Evolutionary conservation across 2,888 invertebrate species (phyloP).

Genomic region (Lydus trimaculatus): DNA sequence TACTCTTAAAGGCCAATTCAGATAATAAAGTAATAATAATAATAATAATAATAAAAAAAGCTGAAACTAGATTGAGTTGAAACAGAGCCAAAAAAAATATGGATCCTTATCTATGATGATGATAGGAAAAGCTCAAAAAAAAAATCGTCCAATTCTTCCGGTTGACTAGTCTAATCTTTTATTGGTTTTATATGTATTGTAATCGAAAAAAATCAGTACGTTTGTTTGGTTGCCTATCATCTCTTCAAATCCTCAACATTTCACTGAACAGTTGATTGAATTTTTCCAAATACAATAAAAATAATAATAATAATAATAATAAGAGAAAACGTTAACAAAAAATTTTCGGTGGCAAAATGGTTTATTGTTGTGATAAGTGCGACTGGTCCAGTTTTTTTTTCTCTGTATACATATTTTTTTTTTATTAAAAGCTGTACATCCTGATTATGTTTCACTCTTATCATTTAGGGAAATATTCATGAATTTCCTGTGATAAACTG

Average conservation of each 20-base stretch:
- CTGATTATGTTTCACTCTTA: neutral
- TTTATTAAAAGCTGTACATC: neutral
- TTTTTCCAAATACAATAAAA: neutral
- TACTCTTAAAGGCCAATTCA: too few species aligned
- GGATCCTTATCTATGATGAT: neutral
- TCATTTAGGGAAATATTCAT: neutral
- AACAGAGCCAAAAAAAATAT: neutral
- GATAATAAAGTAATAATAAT: too few species aligned
- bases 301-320: neutral
- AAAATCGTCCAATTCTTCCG: neutral
- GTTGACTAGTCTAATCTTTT: neutral
- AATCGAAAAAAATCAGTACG: neutral
- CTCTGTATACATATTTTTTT: too few species aligned
- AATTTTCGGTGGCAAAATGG: neutral
- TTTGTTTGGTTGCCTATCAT: slow-evolving; percentile 3
- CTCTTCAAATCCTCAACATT: neutral
- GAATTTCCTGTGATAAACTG: neutral
- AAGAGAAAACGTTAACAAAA: neutral
- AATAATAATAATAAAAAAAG: too few species aligned
- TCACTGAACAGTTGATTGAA: neutral
- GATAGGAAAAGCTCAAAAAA: neutral
- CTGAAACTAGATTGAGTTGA: neutral
- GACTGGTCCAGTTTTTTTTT: too few species aligned
- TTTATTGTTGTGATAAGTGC: neutral
- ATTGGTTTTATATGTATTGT: neutral